Conservation (phyloP, 1,140 invertebrate species). For the Apocrypta bakeri region DNA sequence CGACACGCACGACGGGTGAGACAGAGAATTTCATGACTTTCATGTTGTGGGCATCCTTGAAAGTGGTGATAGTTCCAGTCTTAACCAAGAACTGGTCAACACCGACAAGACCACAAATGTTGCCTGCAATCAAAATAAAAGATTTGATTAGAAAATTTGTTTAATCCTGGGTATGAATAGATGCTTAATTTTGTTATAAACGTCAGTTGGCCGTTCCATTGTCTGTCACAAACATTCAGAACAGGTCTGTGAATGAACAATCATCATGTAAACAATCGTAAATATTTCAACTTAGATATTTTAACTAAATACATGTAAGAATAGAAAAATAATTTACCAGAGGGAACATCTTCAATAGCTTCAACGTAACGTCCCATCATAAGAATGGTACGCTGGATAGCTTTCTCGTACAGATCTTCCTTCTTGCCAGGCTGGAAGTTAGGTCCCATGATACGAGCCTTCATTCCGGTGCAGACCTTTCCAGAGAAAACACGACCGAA, state of each 20-base stretch:
- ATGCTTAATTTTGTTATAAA: background rate
- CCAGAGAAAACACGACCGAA: conserved; percentile 99
- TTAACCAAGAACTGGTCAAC: conserved; percentile 99
- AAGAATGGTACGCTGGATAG: conserved; percentile 98
- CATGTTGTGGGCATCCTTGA: conserved; percentile 99
- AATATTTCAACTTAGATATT: background rate
- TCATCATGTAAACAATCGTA: conserved; percentile 62
- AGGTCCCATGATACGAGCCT: conserved; percentile 98
- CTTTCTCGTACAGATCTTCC: conserved; percentile 99
- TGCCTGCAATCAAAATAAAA: conserved; percentile 73
- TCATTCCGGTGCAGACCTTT: conserved; percentile 95
- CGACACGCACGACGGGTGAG: conserved; percentile 98
- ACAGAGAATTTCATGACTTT: conserved; percentile 99
- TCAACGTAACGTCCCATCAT: conserved; percentile 99
- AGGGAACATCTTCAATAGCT: conserved; percentile 99
- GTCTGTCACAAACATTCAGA: conserved; percentile 65
- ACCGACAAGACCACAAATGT: conserved; percentile 99
- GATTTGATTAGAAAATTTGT: background rate
- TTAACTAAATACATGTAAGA: conserved; percentile 40
- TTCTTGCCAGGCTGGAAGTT: conserved; percentile 99
- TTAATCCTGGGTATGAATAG: background rate
- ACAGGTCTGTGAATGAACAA: conserved; percentile 72
- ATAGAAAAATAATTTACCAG: conserved; percentile 79
- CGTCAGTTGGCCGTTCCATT: conserved; percentile 66
- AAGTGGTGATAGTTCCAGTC: conserved; percentile 99